phyloP scores from a whole-genome alignment of 1,140 invertebrate genomes.

The Habropoda laboriosa region DNA sequence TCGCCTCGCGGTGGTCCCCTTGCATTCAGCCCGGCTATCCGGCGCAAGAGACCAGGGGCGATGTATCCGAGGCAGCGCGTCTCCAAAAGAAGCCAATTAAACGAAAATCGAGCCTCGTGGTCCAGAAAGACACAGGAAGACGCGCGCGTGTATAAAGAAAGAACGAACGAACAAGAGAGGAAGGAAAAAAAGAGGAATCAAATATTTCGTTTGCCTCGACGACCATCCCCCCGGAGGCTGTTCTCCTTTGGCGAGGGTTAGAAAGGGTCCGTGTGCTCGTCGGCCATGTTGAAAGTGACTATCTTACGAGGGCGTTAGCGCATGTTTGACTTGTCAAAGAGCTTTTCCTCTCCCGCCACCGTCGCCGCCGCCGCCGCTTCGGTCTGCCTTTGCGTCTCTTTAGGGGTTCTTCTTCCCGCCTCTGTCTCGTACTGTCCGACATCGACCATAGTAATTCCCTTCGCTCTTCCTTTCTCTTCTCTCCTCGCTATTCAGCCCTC shows the following conservation, averaged over 20 bases:
- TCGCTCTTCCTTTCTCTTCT: neutral
- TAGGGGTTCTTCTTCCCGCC: slow-evolving; percentile 50
- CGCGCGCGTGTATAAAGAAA: neutral
- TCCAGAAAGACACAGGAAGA: slow-evolving; percentile 9
- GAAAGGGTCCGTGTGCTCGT: slow-evolving; percentile 46
- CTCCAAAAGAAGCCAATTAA: slow-evolving; percentile 40
- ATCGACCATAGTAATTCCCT: slow-evolving; percentile 50
- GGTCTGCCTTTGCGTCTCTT: slow-evolving; percentile 49
- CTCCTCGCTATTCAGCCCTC: neutral
- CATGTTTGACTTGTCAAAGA: slow-evolving; percentile 62
- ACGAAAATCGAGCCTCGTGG: slow-evolving; percentile 30
- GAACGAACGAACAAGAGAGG: neutral
- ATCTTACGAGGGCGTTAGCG: slow-evolving; percentile 60
- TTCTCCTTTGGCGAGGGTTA: slow-evolving; percentile 47
- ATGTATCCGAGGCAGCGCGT: neutral
- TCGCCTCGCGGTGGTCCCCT: neutral
- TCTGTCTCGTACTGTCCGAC: slow-evolving; percentile 54
- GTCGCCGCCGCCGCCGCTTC: neutral
- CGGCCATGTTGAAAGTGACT: slow-evolving; percentile 57
- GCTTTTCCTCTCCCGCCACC: neutral
- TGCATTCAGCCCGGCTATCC: neutral
- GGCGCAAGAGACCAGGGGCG: neutral
- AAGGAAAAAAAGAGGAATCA: slow-evolving; percentile 28
- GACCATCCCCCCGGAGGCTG: slow-evolving; percentile 32
- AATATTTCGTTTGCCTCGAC: slow-evolving; percentile 53